These are phyloP conservation scores for Meloidogyne floridensis DNA, from an alignment of 1,140 invertebrate species.

Conservation along the genomic window DNA sequence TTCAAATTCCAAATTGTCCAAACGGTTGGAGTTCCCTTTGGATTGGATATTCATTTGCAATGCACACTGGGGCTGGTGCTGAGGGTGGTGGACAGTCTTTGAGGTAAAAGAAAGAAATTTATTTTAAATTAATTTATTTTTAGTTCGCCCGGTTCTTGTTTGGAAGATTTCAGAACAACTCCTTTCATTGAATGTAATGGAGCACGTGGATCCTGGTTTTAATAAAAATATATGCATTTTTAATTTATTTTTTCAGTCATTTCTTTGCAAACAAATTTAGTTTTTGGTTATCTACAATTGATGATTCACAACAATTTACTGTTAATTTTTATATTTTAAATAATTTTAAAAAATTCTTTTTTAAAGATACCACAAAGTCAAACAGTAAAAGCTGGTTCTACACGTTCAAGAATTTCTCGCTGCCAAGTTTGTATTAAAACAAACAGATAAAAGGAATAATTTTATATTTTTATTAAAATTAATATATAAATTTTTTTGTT, in stretches of 20 bases:
- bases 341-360: constrained; percentile 23
- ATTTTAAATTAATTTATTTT: constrained; percentile 27
- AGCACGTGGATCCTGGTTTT: constrained; percentile 79
- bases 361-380: constrained; percentile 81
- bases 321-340: constrained; percentile 40
- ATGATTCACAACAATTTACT: constrained; percentile 75
- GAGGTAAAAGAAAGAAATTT: constrained; percentile 67
- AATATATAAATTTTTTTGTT: not conserved
- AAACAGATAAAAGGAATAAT: not conserved
- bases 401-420: constrained; percentile 81
- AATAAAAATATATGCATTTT: not conserved
- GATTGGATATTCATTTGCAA: constrained; percentile 66
- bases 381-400: constrained; percentile 86
- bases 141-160: constrained; percentile 84
- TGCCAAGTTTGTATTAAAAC: constrained; percentile 86
- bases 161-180: constrained; percentile 92
- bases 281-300: constrained; percentile 96
- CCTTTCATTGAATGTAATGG: constrained; percentile 95
- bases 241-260: constrained; percentile 69
- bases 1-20: constrained; percentile 80
- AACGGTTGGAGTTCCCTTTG: constrained; percentile 78
- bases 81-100: constrained; percentile 91
- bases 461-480: not conserved
- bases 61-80: constrained; percentile 90
- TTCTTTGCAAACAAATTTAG: constrained; percentile 95